phyloP scores from a whole-genome alignment of 1,140 invertebrate genomes.

The Leptonema lineaticorne region DNA sequence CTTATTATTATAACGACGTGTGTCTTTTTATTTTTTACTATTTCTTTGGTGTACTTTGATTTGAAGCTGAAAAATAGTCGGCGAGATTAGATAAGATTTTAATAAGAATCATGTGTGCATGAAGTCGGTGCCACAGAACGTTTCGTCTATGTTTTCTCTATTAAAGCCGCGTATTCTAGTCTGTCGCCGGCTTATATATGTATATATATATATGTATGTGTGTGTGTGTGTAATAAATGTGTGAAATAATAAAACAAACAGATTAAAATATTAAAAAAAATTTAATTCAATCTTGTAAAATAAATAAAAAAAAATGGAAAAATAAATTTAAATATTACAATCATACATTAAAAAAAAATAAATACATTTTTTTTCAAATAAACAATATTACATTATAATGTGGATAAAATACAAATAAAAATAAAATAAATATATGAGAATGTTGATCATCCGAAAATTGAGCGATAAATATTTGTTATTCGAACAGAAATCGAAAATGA shows the following conservation, averaged over 20 bases:
- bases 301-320: slow-evolving; percentile 16
- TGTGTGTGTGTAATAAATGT: neutral
- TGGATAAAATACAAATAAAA: neutral
- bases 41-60: too few relatives aligned
- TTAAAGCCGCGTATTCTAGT: too few relatives aligned
- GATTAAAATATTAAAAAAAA: slow-evolving; percentile 10
- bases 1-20: too few relatives aligned
- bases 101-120: too few relatives aligned
- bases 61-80: too few relatives aligned
- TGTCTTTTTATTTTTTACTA: too few relatives aligned
- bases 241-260: neutral
- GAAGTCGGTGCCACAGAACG: too few relatives aligned
- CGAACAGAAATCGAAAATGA: neutral
- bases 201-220: too few relatives aligned
- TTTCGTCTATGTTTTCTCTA: too few relatives aligned
- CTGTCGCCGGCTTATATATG: too few relatives aligned
- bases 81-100: too few relatives aligned
- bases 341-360: too few relatives aligned
- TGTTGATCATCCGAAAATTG: neutral
- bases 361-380: neutral
- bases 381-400: slow-evolving; percentile 11
- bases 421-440: neutral
- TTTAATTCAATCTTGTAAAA: slow-evolving; percentile 44
- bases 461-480: neutral
- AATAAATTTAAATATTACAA: slow-evolving; percentile 4